Percentiles rank a stretch among this genome's conserved stretches.
Evolutionary conservation across 2,113 vertebrate genomes (phyloP).

Genomic region (Sardina pilchardus): DNA sequence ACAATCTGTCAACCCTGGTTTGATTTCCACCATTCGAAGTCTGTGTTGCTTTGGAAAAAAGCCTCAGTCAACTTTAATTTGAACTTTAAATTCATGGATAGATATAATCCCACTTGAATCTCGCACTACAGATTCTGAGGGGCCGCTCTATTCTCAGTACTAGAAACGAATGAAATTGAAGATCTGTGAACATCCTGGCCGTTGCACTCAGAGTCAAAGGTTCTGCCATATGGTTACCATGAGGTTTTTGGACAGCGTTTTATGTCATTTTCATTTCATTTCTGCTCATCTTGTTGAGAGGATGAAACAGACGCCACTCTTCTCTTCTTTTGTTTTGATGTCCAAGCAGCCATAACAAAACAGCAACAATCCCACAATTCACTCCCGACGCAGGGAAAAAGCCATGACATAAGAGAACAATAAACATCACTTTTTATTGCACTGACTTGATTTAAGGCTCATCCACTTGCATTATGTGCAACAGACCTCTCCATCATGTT

Average conservation of each 20-base stretch:
- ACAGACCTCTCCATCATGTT: neutral
- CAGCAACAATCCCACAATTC: neutral
- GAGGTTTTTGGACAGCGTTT: neutral
- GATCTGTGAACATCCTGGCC: neutral
- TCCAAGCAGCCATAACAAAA: neutral
- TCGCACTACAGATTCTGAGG: neutral
- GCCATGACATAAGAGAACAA: neutral
- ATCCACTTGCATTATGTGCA: neutral
- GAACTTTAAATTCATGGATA: neutral
- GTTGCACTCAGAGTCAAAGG: neutral
- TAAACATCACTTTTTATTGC: constrained; percentile 20
- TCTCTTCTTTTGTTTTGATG: neutral
- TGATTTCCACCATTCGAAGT: no score
- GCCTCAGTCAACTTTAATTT: no score
- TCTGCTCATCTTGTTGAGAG: neutral
- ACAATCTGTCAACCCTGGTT: no score
- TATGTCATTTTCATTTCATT: neutral
- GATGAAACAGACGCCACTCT: neutral
- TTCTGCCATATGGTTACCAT: neutral
- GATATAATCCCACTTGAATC: neutral
- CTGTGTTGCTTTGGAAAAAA: no score
- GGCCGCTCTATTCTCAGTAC: neutral
- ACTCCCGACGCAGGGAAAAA: neutral
- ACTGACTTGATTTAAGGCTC: neutral
- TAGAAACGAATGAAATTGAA: neutral